Evolutionary conservation across 2,113 vertebrate genomes (phyloP).

Genomic region (Nerophis ophidion): DNA sequence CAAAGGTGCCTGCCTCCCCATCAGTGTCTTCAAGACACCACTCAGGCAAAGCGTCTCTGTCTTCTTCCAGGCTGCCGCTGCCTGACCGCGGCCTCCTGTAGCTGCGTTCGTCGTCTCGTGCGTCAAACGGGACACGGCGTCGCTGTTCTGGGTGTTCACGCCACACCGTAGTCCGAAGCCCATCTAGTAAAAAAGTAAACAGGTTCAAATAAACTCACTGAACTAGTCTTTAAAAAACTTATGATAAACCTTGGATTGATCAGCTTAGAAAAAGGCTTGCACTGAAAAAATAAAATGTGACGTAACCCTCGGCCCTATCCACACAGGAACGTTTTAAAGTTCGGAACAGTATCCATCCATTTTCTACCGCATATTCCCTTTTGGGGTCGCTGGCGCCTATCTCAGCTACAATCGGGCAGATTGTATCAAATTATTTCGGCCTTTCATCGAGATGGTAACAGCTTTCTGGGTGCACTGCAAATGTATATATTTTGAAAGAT

Average conservation of each 20-base stretch:
- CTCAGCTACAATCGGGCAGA: too few relatives aligned
- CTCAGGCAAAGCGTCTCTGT: constrained; percentile 91
- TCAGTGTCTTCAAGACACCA: constrained; percentile 98
- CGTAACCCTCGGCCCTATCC: too few relatives aligned
- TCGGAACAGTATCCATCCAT: too few relatives aligned
- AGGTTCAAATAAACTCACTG: not conserved
- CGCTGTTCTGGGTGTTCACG: constrained; percentile 89
- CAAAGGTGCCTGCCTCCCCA: constrained; percentile 95
- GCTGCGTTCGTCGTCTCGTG: constrained; percentile 88
- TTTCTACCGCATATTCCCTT: too few relatives aligned
- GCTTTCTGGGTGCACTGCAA: too few relatives aligned
- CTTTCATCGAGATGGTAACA: too few relatives aligned
- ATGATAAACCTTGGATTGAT: not conserved
- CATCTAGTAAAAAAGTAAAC: constrained; percentile 62
- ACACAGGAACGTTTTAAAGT: too few relatives aligned
- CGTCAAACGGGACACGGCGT: constrained; percentile 89
- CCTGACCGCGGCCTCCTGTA: constrained; percentile 88
- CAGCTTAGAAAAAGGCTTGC: not conserved
- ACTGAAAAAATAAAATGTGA: too few relatives aligned
- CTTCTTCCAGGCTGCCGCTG: constrained; percentile 90
- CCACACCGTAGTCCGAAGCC: constrained; percentile 86
- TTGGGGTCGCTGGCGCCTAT: too few relatives aligned
- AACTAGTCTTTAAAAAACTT: not conserved
- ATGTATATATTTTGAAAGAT: too few relatives aligned
- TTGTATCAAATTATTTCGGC: too few relatives aligned